phyloP scores from a whole-genome alignment of 2,888 invertebrate genomes.

The Oscheius sp. region DNA sequence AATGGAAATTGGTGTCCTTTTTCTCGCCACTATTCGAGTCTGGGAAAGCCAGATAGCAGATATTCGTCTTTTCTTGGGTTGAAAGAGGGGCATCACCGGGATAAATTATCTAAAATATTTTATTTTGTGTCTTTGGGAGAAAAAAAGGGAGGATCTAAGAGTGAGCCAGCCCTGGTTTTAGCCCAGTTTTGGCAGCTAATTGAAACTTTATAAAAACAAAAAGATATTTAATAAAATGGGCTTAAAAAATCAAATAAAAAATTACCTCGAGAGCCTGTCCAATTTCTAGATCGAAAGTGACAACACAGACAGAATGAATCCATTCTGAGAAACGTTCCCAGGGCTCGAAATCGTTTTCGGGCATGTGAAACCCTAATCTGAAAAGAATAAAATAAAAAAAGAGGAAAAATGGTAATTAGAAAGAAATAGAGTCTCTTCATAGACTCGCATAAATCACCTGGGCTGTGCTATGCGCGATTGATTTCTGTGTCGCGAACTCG shows the following conservation, averaged over 20 bases:
- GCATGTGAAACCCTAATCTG: constrained; percentile 8
- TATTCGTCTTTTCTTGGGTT: constrained; percentile 75
- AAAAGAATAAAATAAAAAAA: background rate
- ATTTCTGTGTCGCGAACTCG: constrained; percentile 20
- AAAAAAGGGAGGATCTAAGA: background rate
- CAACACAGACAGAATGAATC: constrained; percentile 96
- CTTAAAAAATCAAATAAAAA: background rate
- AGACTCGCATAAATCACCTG: constrained; percentile 27
- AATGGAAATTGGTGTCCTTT: constrained; percentile 97
- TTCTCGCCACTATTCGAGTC: constrained; percentile 95
- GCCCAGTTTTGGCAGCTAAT: no score
- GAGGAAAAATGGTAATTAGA: background rate
- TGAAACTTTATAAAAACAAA: background rate
- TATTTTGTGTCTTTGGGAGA: background rate
- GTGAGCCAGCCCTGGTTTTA: no score
- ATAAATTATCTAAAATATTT: constrained; percentile 78
- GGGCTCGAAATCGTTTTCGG: constrained; percentile 59
- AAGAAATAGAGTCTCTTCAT: no score
- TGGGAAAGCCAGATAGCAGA: constrained; percentile 97
- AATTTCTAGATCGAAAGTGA: constrained; percentile 96
- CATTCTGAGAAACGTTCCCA: constrained; percentile 81
- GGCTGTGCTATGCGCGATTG: constrained; percentile 19
- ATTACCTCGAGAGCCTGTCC: constrained; percentile 94
- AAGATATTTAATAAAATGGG: background rate
- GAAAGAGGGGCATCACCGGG: constrained; percentile 79